These are phyloP conservation scores for Cynocephalus volans DNA, from an alignment of 2,113 vertebrate genomes.

Conservation along the genomic window DNA sequence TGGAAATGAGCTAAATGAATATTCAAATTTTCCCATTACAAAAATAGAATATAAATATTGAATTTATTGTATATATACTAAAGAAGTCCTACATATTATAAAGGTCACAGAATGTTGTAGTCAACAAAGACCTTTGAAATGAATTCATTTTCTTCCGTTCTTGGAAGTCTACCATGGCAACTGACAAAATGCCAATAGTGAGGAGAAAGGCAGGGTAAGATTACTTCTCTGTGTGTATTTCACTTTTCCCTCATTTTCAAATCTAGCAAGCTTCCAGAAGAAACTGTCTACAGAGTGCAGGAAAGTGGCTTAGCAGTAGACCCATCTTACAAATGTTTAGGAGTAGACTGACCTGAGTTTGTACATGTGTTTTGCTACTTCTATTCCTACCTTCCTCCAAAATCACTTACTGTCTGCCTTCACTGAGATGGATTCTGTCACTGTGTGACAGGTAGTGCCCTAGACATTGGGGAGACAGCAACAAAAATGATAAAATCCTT, in stretches of 20 bases:
- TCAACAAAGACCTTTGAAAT: conserved; percentile 4
- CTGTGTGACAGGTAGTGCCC: not conserved
- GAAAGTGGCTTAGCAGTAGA: not conserved
- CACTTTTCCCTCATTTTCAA: not conserved
- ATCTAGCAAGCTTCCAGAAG: not conserved
- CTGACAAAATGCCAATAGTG: not conserved
- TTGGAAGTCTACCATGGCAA: not conserved
- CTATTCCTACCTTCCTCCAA: not conserved
- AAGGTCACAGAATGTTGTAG: not conserved
- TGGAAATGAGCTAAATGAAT: not conserved
- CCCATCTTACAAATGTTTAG: not conserved
- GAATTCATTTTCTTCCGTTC: not conserved
- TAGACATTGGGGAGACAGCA: not conserved
- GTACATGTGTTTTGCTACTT: not conserved
- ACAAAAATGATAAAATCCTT: not conserved
- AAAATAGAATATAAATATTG: not conserved
- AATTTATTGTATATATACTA: not conserved
- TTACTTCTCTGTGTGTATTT: not conserved
- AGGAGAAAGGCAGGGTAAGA: not conserved
- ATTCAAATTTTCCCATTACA: not conserved
- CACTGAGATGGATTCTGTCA: not conserved
- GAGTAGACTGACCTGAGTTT: not conserved
- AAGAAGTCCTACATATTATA: not conserved
- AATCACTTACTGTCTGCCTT: not conserved
- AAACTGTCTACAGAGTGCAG: not conserved